Base-by-base conservation (phyloP, 1,140 invertebrate species). In the Habropoda laboriosa region DNA sequence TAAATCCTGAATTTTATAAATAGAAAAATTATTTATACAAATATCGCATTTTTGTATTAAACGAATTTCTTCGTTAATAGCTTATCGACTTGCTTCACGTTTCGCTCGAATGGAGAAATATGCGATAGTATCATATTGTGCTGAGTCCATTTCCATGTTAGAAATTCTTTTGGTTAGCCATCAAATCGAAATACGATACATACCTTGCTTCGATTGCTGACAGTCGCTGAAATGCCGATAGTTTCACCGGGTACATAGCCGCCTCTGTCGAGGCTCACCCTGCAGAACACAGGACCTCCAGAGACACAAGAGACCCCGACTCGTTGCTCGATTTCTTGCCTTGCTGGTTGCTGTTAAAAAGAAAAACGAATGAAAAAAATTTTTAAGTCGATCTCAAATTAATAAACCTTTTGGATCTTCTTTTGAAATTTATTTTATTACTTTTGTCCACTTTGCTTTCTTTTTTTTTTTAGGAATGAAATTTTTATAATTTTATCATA, bases 211-310 rank as follows among this genome's bases (percentile, higher is more conserved):
- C 96, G 94, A 93, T 98, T 99, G 87, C 95, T 94, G n/a, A 99
- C 95, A 68, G 95, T 96, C 12, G 97, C 98, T 67, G 96, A 96
- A 80, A 98, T 95, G 45, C 95, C 95, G 89, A 99, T 97, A 87
- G 96, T 98, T 93, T 98, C 97, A 1, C 98, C 98, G 24, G 98
- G 97, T 32, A 99, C 97, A 90, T 98, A 99, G 16, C 97, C 98
- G 60, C 97, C 98, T 90, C 97, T 94, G 92, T 98, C 97, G 53
- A 99, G 93, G 60, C 97, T 95, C 35, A 98, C 97, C 86, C 96
- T 94, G 89, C 97, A 98, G 27, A 96, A 94, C 10, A 98, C 96
- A 4, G 95, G 94, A 6, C 98, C 97, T 38, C 96, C 95, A 27
- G 96, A 96, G 58, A 98, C 95, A 89, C 97, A 98, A 30, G 95